These are phyloP conservation scores for Uropetala carovei DNA, from an alignment of 2,888 invertebrate species.

Conservation along the genomic window DNA sequence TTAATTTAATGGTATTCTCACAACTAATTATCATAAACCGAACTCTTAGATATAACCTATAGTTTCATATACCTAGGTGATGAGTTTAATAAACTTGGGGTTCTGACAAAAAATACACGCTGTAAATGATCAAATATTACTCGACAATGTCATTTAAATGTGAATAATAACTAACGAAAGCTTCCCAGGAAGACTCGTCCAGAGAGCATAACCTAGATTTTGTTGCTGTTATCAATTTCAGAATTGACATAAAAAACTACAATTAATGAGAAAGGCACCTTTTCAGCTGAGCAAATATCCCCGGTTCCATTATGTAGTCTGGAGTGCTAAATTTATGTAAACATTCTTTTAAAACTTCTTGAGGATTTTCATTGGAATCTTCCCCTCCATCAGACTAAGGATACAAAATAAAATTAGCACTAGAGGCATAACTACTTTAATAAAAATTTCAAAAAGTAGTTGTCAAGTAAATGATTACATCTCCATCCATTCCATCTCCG, in stretches of 20 bases:
- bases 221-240: too few relatives aligned
- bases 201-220: too few relatives aligned
- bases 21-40: too few relatives aligned
- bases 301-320: constrained; percentile 99
- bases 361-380: constrained; percentile 88
- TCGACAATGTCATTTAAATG: too few relatives aligned
- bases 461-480: constrained; percentile 64
- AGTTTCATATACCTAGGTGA: too few relatives aligned
- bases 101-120: too few relatives aligned
- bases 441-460: constrained; percentile 38
- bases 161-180: too few relatives aligned
- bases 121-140: too few relatives aligned
- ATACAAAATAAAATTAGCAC: background rate
- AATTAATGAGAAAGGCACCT: constrained; percentile 75
- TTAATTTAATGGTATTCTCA: background rate
- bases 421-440: background rate
- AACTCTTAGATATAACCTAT: too few relatives aligned
- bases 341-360: constrained; percentile 93
- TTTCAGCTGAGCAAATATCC: constrained; percentile 94
- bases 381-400: constrained; percentile 79
- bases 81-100: too few relatives aligned
- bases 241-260: too few relatives aligned
- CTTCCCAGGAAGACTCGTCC: too few relatives aligned
- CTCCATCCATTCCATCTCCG: constrained; percentile 73
- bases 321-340: constrained; percentile 93